Conservation (phyloP, 2,113 vertebrate genomes). For the Mirounga angustirostris region DNA sequence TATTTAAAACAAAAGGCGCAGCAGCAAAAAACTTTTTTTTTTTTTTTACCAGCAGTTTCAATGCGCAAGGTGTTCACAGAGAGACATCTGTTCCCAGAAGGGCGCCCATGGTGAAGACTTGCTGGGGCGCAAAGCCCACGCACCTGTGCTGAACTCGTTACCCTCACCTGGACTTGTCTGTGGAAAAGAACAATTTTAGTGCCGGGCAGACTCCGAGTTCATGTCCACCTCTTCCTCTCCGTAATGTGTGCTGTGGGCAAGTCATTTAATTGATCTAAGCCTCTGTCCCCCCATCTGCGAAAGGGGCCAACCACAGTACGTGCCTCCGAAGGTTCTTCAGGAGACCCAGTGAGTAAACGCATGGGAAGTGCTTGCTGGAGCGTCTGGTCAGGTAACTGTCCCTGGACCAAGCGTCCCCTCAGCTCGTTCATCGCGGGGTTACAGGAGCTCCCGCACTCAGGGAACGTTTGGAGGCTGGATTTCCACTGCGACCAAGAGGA, state of each 20-base stretch:
- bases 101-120: fast-evolving
- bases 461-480: neutral
- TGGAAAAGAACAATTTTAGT: neutral
- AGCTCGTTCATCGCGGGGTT: fast-evolving
- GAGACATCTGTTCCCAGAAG: neutral
- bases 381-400: fast-evolving
- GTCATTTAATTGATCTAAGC: neutral
- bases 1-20: neutral
- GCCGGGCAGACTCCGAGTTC: neutral
- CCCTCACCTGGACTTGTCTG: neutral
- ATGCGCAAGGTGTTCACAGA: neutral
- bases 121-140: fast-evolving
- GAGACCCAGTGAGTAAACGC: neutral
- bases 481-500: fast-evolving
- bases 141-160: too few species aligned
- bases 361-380: neutral
- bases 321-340: neutral
- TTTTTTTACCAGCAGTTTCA: neutral
- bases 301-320: neutral
- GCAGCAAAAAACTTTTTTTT: neutral
- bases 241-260: neutral
- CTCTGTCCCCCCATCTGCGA: neutral
- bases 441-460: fast-evolving
- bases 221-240: neutral
- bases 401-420: fast-evolving